phyloP scores from a whole-genome alignment of 1,140 invertebrate species.

The Matsumurasca onukii region DNA sequence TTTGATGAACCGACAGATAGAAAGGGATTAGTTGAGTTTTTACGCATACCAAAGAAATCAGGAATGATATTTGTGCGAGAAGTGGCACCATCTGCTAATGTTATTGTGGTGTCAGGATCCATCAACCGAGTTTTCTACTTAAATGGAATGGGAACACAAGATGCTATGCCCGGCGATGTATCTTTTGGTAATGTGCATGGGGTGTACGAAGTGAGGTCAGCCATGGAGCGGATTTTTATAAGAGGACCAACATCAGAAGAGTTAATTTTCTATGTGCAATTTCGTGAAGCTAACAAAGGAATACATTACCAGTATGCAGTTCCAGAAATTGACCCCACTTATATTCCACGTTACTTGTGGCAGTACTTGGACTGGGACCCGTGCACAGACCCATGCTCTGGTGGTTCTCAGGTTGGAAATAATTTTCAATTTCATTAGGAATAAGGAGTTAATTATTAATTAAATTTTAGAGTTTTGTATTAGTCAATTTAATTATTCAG shows the following conservation, averaged over 20 bases:
- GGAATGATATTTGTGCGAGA: slow-evolving; percentile 49
- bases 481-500: no score
- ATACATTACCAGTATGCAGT: slow-evolving; percentile 50
- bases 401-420: slow-evolving; percentile 48
- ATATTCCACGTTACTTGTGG: slow-evolving; percentile 52
- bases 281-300: slow-evolving; percentile 48
- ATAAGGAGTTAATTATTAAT: no score
- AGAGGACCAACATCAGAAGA: slow-evolving; percentile 18
- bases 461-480: no score
- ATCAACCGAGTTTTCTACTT: slow-evolving; percentile 48
- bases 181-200: slow-evolving; percentile 9
- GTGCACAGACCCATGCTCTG: slow-evolving; percentile 51
- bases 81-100: slow-evolving; percentile 45
- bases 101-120: slow-evolving; percentile 46
- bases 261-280: slow-evolving; percentile 37
- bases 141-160: slow-evolving; percentile 43
- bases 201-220: slow-evolving; percentile 24
- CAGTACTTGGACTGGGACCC: slow-evolving; percentile 51
- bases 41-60: slow-evolving; percentile 48
- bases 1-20: slow-evolving; percentile 37
- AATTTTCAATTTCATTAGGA: no score
- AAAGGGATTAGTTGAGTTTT: slow-evolving; percentile 31
- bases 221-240: slow-evolving; percentile 27
- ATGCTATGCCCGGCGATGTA: slow-evolving; percentile 66
- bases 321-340: slow-evolving; percentile 40